phyloP scores from a whole-genome alignment of 2,888 invertebrate species.

The Steinernema carpocapsae region DNA sequence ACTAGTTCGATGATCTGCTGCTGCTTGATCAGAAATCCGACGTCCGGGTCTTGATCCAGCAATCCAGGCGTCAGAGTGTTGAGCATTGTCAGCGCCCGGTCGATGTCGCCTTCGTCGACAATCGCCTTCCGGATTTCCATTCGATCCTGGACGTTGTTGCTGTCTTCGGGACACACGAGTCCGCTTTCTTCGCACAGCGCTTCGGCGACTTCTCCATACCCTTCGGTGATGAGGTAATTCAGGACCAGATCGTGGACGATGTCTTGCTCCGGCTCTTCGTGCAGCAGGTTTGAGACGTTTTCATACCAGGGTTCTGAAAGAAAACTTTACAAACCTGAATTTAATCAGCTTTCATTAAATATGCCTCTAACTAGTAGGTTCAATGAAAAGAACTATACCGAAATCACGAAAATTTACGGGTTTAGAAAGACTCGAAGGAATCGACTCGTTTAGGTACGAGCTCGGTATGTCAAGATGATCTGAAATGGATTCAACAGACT shows the following conservation, averaged over 20 bases:
- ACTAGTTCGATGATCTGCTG: slow-evolving; percentile 54
- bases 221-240: slow-evolving; percentile 91
- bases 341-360: background rate
- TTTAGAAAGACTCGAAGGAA: background rate
- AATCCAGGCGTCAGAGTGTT: slow-evolving; percentile 92
- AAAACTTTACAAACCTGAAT: background rate
- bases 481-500: background rate
- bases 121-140: slow-evolving; percentile 46
- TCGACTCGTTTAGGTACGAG: background rate
- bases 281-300: background rate
- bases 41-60: slow-evolving; percentile 89
- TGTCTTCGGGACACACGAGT: slow-evolving; percentile 33
- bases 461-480: background rate
- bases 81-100: slow-evolving; percentile 77
- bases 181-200: slow-evolving; percentile 72
- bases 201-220: slow-evolving; percentile 87
- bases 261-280: background rate
- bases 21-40: slow-evolving; percentile 90
- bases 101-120: slow-evolving; percentile 41
- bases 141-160: slow-evolving; percentile 43
- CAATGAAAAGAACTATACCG: slow-evolving; percentile 7
- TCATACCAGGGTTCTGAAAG: slow-evolving; percentile 7
- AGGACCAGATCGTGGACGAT: slow-evolving; percentile 96
- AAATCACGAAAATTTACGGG: background rate
- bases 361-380: background rate